Base-by-base conservation (phyloP, 2,888 invertebrate genomes). In the Gibbula magus region DNA sequence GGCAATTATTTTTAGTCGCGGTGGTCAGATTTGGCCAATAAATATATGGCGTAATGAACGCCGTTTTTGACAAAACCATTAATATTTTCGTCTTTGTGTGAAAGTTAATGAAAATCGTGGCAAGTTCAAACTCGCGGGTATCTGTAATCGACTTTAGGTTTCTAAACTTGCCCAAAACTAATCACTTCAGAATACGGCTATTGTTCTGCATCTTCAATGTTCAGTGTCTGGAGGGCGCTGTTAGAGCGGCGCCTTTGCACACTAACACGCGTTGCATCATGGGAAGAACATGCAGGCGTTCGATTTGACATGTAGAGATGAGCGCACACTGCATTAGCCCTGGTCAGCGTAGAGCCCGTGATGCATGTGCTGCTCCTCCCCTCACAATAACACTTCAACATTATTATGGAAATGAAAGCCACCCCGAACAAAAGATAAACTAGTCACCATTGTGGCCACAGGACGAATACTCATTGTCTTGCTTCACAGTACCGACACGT, bases 31-130 rank as follows among this genome's bases (percentile, higher is more conserved):
- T 75, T 75, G 53, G 52, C 75, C 35, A 75, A 75, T 75, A 75
- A 75, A 75, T 75, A 54, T 75, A 75, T 53, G 22, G 53, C 75
- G 53, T 75, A 75, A 75, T 54, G 75, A 75, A 54, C 20, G 51
- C 18, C 54, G 29, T 53, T 75, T 75, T 75, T 75, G 75, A 75
- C 75, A 75, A 75, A 75, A 35, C 75, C 75, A 75, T 75, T 75
- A 75, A 75, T 52, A 75, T 53, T 53, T 75, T 54, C 75, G 52
- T 75, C 75, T 75, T 75, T 75, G 75, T 75, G 53, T 53, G 75
- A 52, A 20, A 75, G 75, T 75, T 75, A 75, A 75, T 75, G 75
- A 75, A 75, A 75, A 75, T 75, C 75, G 29, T 75, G 75, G 53
- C 54, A 54, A 54, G 75, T 32, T 54, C 75, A 75, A 75, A 75